Evolutionary conservation across 2,888 invertebrate genomes (phyloP).

Genomic region (Anaspis maculata): DNA sequence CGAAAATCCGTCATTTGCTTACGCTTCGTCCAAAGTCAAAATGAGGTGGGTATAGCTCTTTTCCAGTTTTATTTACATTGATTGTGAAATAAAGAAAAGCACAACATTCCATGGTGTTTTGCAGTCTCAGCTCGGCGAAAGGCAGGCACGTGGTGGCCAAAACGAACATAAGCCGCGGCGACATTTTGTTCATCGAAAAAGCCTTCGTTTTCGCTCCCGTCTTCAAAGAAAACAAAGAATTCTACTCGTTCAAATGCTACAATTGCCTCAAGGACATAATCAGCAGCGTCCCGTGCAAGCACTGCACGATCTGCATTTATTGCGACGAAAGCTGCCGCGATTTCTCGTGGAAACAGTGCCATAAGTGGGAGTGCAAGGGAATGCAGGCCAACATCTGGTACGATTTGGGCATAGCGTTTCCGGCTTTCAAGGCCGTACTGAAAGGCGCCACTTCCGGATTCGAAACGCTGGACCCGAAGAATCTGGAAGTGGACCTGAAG

Average conservation of each 20-base stretch:
- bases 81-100: background rate
- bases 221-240: conserved; percentile 45
- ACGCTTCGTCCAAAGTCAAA: conserved; percentile 49
- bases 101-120: conserved; percentile 17
- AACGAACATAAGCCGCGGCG: conserved; percentile 52
- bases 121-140: conserved; percentile 46
- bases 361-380: conserved; percentile 65
- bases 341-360: conserved; percentile 49
- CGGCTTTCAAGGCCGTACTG: conserved; percentile 64
- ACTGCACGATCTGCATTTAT: conserved; percentile 59
- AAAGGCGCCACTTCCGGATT: conserved; percentile 40
- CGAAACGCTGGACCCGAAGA: conserved; percentile 31
- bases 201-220: conserved; percentile 71
- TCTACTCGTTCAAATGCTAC: conserved; percentile 54
- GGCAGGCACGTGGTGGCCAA: conserved; percentile 62
- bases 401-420: conserved; percentile 68
- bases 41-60: conserved; percentile 32
- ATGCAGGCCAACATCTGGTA: conserved; percentile 55
- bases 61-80: conserved; percentile 1
- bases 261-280: conserved; percentile 57
- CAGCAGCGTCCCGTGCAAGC: conserved; percentile 58
- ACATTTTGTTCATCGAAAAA: conserved; percentile 70
- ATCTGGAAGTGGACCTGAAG: conserved; percentile 41
- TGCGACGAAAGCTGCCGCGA: conserved; percentile 58
- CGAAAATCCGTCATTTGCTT: conserved; percentile 45